Conservation (phyloP, 2,797 vertebrate species). For the Periparus ater region DNA sequence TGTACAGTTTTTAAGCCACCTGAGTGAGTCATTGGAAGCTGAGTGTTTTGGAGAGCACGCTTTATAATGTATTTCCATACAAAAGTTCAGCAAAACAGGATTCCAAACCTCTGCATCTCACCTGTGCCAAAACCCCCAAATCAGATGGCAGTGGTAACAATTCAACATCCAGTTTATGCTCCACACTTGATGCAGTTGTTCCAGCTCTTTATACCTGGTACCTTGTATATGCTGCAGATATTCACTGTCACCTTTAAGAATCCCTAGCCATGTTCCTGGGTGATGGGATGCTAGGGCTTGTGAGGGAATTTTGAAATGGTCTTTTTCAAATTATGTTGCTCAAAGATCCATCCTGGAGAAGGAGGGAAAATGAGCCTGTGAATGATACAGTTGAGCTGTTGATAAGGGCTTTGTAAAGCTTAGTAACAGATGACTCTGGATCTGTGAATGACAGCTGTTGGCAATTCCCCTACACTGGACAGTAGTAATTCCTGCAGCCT, state of each 20-base stretch:
- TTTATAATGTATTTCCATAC: not conserved
- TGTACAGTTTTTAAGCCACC: not conserved
- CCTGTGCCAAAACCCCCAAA: not conserved
- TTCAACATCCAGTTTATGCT: not conserved
- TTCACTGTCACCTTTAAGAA: not conserved
- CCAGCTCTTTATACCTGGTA: not conserved
- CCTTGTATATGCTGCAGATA: not conserved
- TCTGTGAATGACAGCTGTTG: not conserved
- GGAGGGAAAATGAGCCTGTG: not conserved
- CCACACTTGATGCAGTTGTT: not conserved
- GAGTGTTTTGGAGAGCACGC: not conserved
- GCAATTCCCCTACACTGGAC: not conserved
- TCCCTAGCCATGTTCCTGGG: not conserved
- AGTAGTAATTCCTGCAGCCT: not conserved
- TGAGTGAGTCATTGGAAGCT: not conserved
- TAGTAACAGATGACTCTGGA: not conserved
- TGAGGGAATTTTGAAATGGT: not conserved
- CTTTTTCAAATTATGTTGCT: not conserved
- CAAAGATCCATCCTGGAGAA: not conserved
- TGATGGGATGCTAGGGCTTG: not conserved
- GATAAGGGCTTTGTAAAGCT: not conserved
- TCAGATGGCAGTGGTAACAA: not conserved
- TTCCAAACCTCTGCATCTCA: not conserved
- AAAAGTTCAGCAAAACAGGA: not conserved
- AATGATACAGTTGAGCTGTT: not conserved